Evolutionary conservation across 1,140 invertebrate species (phyloP), one percentile per base, ranked within the genome.

Genomic region (Xylocopa sonorina): DNA sequence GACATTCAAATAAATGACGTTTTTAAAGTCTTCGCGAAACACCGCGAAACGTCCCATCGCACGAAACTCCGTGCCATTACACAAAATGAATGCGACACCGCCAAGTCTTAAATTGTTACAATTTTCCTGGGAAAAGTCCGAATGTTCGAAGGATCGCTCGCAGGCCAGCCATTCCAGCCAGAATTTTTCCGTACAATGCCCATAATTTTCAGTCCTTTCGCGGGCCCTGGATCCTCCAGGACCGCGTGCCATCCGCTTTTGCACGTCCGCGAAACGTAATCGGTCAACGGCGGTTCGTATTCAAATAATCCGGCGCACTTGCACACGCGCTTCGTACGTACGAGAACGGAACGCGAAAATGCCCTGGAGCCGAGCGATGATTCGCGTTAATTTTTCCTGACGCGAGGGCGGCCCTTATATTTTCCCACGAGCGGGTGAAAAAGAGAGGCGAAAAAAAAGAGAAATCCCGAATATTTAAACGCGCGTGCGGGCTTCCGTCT

Each of bases 341-440:
- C 34, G 21, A 38, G 6, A 21, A 14, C 24, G n/a, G 29, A 14
- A 38, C 12, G 68, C 2, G 32, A 50, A 74, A 66, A 75, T 66
- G 3, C 12, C 5, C 6, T 6, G 5, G 24, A n/a, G 10, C 46
- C 10, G 12, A 7, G 2, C 24, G 16, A 43, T 27, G 27, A 66
- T 41, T 2, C 27, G 63, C 74, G 41, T 76, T 67, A 67, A 76
- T 67, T 76, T 77, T 50, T 67, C 24, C 29, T 21, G 10, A 24
- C 18, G 9, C 1, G 21, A 7, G 10, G n/a, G 6, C 21, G 21
- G 7, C 2, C 12, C 18, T 68, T 77, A 41, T 50, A 46, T 38
- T 58, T 29, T 21, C n/a, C 34, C 24, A 5, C 16, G 10, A 6
- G 12, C 18, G 0, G 24, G 0, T 18, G 21, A 41, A 38, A 41